phyloP scores from a whole-genome alignment of 2,888 invertebrate species.

The Glyphotaelius pellucidus region DNA sequence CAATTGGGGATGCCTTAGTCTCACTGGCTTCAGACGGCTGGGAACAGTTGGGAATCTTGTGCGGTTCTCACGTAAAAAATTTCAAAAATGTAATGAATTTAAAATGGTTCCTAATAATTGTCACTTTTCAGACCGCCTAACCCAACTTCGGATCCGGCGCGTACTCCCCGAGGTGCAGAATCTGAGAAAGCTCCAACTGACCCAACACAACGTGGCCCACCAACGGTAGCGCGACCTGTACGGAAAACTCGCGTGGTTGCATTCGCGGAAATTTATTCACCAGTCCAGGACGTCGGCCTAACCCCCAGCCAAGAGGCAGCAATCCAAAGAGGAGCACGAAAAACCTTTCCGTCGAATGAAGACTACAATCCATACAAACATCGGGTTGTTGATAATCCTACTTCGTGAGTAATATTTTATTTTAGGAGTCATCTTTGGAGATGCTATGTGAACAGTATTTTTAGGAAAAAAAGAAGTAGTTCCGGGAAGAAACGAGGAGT shows the following conservation, averaged over 20 bases:
- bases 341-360: constrained; percentile 68
- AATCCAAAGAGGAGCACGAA: not conserved
- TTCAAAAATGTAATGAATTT: no score
- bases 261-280: not conserved
- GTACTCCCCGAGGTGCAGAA: not conserved
- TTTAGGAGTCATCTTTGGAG: no score
- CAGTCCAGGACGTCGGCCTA: not conserved
- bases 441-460: no score
- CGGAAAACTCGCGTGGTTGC: not conserved
- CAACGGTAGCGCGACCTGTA: not conserved
- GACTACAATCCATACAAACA: constrained; percentile 84
- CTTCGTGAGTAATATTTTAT: constrained; percentile 79
- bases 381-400: constrained; percentile 83
- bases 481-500: no score
- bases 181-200: not conserved
- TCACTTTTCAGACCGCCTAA: not conserved
- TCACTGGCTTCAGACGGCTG: no score
- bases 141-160: not conserved
- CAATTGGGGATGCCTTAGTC: no score
- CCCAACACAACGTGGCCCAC: not conserved
- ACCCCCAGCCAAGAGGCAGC: not conserved
- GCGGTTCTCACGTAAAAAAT: no score
- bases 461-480: no score
- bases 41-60: no score
- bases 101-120: no score